These are phyloP conservation scores for Hybognathus amarus DNA, from an alignment of 2,797 vertebrate genomes.

Conservation along the genomic window DNA sequence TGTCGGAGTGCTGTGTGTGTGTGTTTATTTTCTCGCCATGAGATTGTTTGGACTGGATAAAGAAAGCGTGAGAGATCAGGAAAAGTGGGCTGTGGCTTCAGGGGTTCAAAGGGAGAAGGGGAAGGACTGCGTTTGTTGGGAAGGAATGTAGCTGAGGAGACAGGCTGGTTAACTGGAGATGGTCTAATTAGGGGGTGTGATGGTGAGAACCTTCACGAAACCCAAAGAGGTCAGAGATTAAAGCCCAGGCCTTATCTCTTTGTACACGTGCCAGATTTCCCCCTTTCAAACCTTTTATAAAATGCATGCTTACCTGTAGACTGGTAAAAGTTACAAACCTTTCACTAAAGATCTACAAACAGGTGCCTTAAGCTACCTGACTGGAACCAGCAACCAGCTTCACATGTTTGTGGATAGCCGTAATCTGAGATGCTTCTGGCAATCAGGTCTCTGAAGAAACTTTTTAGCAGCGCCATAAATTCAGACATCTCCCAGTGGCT, in stretches of 20 bases:
- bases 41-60: constrained; percentile 80
- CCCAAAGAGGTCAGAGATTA: constrained; percentile 77
- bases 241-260: constrained; percentile 68
- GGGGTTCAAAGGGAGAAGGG: constrained; percentile 77
- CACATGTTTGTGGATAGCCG: constrained; percentile 40
- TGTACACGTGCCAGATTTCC: constrained; percentile 44
- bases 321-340: background rate
- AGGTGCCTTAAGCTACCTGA: constrained; percentile 62
- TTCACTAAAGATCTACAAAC: background rate
- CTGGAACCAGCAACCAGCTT: constrained; percentile 28
- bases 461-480: constrained; percentile 75
- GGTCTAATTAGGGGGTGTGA: constrained; percentile 81
- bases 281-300: constrained; percentile 35
- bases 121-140: constrained; percentile 75
- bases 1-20: constrained; percentile 8
- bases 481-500: constrained; percentile 71
- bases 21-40: constrained; percentile 43
- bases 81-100: constrained; percentile 77
- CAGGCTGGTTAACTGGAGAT: constrained; percentile 78
- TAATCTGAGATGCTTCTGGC: constrained; percentile 58
- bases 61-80: constrained; percentile 76
- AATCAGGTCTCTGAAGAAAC: constrained; percentile 60
- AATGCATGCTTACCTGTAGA: constrained; percentile 25
- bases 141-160: constrained; percentile 72
- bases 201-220: constrained; percentile 75